These are phyloP conservation scores for Phaethornis superciliosus DNA, from an alignment of 2,113 vertebrate genomes.

Conservation along the genomic window DNA sequence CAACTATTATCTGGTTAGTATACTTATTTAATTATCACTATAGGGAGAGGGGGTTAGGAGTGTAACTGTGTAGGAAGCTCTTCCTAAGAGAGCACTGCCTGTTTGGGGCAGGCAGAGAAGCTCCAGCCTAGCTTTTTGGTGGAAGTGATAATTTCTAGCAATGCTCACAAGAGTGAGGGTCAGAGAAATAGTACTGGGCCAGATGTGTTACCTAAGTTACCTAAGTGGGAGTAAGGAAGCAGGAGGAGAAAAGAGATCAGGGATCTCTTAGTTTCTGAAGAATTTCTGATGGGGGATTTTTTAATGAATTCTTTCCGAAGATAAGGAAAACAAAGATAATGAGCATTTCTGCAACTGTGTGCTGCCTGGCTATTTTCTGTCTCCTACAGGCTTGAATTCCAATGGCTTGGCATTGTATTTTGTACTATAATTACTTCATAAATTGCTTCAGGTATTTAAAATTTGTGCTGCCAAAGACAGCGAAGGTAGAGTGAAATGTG, in stretches of 20 bases:
- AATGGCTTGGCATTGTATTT: background rate
- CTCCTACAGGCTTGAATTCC: slow-evolving; percentile 5
- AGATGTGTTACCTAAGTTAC: background rate
- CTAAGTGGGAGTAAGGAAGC: background rate
- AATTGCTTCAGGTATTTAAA: slow-evolving; percentile 8
- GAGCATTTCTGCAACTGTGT: background rate
- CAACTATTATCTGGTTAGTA: background rate
- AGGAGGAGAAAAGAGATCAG: background rate
- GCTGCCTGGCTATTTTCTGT: background rate
- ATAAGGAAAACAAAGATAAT: background rate
- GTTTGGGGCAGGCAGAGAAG: background rate
- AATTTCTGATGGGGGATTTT: background rate
- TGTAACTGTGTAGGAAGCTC: background rate
- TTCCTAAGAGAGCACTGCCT: background rate
- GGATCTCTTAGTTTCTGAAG: background rate
- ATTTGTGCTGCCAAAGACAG: background rate
- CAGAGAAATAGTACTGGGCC: background rate
- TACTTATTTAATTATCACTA: background rate
- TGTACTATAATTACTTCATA: background rate
- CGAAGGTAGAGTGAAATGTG: background rate
- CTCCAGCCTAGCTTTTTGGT: background rate
- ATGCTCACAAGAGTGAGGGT: background rate
- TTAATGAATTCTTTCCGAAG: background rate
- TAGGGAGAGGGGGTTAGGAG: background rate
- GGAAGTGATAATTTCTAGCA: background rate